Evolutionary conservation across 2,797 vertebrate genomes (phyloP), one percentile per base, ranked within the genome.

Genomic region (Channallabes apus): DNA sequence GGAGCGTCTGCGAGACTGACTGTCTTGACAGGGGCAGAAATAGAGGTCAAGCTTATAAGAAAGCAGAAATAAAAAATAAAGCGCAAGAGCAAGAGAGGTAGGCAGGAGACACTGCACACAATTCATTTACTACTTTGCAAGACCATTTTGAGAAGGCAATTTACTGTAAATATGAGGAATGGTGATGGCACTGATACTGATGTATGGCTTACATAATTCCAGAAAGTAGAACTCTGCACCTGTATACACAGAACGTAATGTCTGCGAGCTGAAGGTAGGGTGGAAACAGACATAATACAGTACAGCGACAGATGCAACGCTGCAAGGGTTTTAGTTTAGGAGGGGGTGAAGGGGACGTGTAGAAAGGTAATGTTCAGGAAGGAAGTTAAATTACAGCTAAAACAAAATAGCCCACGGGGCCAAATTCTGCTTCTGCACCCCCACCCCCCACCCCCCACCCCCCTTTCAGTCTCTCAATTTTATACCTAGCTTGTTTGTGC

Each of bases 11-110:
- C 9, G 32, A 46, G 76, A 75, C 15, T 32, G 32, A 67, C 76
- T 87, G 61, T 73, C 38, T 75, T 80, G 82, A 84, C 82, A 84
- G 51, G 82, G 62, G 61, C 46, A 62, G 61, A 61, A 86, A 86
- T 80, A 24, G 61, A 68, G 68, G 69, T 81, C 59, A 24, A 20
- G 17, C 56, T 80, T 72, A n/a, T n/a, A n/a, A n/a, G n/a, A n/a
- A n/a, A n/a, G n/a, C 29, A 22, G 61, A 6, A 68, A 51, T 75
- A 54, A 83, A 12, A 83, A 46, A 68, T 24, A 67, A 75, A n/a
- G 2, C 27, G 64, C 59, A 22, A 54, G 27, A 29, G 17, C 79
- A 9, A 64, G n/a, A 46, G 8, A 46, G 4, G 5, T 67, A 54
- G 14, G n/a, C 15, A 24, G 67, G 67, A 17, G 18, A 78, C 24